Evolutionary conservation across 2,888 invertebrate species (phyloP).

Genomic region (Bellardia bayeri): DNA sequence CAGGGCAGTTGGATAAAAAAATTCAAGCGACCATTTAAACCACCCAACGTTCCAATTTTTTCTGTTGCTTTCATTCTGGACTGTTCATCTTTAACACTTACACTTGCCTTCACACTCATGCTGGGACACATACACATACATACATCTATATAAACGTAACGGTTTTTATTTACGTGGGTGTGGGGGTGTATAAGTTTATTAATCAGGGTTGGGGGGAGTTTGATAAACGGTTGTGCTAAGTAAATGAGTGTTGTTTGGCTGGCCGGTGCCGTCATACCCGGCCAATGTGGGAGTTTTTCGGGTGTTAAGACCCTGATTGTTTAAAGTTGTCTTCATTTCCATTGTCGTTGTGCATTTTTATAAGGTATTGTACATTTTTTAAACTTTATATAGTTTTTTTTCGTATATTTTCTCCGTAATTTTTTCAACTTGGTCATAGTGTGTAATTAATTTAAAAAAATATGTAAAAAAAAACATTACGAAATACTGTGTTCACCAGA

Average conservation of each 20-base stretch:
- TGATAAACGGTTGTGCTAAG: slow-evolving; percentile 40
- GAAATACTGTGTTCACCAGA: slow-evolving; percentile 58
- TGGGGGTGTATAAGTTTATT: slow-evolving; percentile 11
- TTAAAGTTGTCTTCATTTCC: slow-evolving; percentile 74
- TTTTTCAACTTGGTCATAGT: slow-evolving; percentile 68
- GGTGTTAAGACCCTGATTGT: slow-evolving; percentile 54
- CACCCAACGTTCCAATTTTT: slow-evolving; percentile 43
- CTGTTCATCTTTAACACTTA: slow-evolving; percentile 68
- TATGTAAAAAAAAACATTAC: slow-evolving; percentile 43
- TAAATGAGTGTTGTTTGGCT: slow-evolving; percentile 47
- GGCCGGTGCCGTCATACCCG: slow-evolving; percentile 8
- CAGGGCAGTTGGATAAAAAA: slow-evolving; percentile 54
- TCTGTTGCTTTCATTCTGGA: slow-evolving; percentile 29
- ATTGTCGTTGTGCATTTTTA: slow-evolving; percentile 74
- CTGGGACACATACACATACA: background rate
- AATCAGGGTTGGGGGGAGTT: slow-evolving; percentile 29
- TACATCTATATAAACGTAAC: slow-evolving; percentile 1
- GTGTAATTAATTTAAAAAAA: slow-evolving; percentile 73
- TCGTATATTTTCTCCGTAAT: slow-evolving; percentile 42
- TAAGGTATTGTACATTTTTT: slow-evolving; percentile 69
- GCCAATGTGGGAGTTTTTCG: slow-evolving; percentile 42
- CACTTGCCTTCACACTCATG: slow-evolving; percentile 28
- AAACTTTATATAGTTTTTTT: slow-evolving; percentile 61
- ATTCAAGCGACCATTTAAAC: slow-evolving; percentile 55
- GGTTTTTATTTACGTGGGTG: slow-evolving; percentile 33